Evolutionary conservation across 2,888 invertebrate genomes (phyloP), one percentile per base, ranked within the genome.

Genomic region (Drosophila formosana): DNA sequence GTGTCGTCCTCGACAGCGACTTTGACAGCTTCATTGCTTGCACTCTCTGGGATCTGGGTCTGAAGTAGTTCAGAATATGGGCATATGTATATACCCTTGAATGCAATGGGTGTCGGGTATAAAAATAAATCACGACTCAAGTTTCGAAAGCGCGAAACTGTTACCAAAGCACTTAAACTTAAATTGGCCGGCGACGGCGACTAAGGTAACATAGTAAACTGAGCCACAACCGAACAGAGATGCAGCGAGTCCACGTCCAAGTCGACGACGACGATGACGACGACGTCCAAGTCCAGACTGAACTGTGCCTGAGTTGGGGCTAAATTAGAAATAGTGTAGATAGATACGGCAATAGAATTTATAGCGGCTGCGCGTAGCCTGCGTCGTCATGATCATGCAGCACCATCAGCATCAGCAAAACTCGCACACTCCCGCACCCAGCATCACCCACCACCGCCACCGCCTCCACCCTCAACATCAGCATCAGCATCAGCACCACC

Each of bases 81-180:
- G 18, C 18, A 18, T 18, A 18, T 18, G 18, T 18, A 18, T 18
- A 2, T 41, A 41, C 13, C 39, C 39, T 7, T 3, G 39, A 0
- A 18, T 0, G 18, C 39, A 2, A 41, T 8, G 18, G 18, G 7
- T 6, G 7, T 9, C 13, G 39, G 18, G 39, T 41, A 41, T 41
- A 85, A 84, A 79, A 80, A 85, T 88, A 89, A 89, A 89, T 89
- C 89, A 89, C 89, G 89, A 89, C 89, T 87, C 86, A 76, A 82
- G 88, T 86, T 87, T 86, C 85, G 82, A 87, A 83, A 85, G 89
- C 89, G 89, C 84, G 89, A 90, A 88, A 90, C 88, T 88, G 89
- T 89, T 88, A 88, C 89, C 86, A 83, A 88, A 88, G 86, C 88
- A 82, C 88, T 87, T 87, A 88, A 88, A 88, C 88, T 84, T 82